Conservation (phyloP, 2,888 invertebrate species). For the Xestia rhomboidea region DNA sequence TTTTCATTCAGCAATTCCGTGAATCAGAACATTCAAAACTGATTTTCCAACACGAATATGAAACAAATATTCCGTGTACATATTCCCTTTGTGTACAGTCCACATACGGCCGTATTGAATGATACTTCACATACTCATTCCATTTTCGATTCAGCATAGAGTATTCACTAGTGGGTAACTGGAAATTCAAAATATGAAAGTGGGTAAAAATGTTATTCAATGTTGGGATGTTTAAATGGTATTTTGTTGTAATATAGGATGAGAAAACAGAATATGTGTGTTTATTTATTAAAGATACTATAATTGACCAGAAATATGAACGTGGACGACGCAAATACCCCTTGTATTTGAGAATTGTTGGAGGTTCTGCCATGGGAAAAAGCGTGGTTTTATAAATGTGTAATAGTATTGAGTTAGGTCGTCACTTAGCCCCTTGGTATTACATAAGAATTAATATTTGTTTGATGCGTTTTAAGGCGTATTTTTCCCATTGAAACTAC, state of each 20-base stretch:
- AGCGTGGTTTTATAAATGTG: neutral
- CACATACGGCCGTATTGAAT: conserved; percentile 30
- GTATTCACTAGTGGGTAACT: conserved; percentile 15
- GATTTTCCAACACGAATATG: conserved; percentile 3
- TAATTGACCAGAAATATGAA: neutral
- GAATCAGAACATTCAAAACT: conserved; percentile 8
- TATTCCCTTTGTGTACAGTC: neutral
- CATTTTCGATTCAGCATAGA: conserved; percentile 39
- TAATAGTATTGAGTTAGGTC: neutral
- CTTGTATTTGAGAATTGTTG: neutral
- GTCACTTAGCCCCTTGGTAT: neutral
- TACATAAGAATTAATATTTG: neutral
- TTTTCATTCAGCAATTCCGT: conserved; percentile 8
- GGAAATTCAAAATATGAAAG: conserved; percentile 50
- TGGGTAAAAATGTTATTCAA: conserved; percentile 32
- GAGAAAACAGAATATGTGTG: neutral
- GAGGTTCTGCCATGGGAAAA: neutral
- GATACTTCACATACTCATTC: conserved; percentile 46
- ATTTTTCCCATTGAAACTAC: neutral
- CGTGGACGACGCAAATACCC: neutral
- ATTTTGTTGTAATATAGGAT: conserved; percentile 3
- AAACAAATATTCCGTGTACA: neutral
- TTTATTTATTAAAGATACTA: neutral
- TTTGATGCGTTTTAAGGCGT: neutral
- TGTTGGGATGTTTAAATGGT: neutral